These are phyloP conservation scores for Rhineura floridana DNA, from an alignment of 2,113 vertebrate genomes.

Conservation along the genomic window DNA sequence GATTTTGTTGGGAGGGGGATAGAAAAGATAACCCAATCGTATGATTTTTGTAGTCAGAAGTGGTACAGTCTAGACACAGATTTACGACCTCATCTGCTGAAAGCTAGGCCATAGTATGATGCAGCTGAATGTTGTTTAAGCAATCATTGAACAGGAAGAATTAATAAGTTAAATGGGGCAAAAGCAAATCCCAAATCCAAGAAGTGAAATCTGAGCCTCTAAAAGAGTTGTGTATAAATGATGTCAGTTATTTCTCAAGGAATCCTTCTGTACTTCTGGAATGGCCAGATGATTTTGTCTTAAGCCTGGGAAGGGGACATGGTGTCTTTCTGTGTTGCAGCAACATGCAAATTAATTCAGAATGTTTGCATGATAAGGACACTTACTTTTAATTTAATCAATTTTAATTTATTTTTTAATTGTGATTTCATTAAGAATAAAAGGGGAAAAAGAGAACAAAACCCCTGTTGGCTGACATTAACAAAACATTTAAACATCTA, in stretches of 20 bases:
- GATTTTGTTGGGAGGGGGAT: too few relatives aligned
- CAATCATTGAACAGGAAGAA: background rate
- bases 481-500: too few relatives aligned
- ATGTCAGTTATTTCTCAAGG: slow-evolving; percentile 23
- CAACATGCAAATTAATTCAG: slow-evolving; percentile 40
- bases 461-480: too few relatives aligned
- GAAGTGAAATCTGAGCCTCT: background rate
- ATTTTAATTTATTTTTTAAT: too few relatives aligned
- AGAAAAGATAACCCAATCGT: too few relatives aligned
- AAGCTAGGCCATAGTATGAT: background rate
- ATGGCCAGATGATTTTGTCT: slow-evolving; percentile 37
- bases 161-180: background rate
- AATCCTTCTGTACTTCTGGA: slow-evolving; percentile 42
- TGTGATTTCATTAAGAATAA: too few relatives aligned
- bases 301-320: background rate
- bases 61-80: too few relatives aligned
- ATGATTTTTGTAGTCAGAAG: too few relatives aligned
- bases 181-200: background rate
- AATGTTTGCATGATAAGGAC: too few relatives aligned
- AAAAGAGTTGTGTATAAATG: background rate
- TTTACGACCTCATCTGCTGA: too few relatives aligned
- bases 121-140: background rate
- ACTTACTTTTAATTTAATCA: too few relatives aligned
- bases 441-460: too few relatives aligned
- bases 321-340: slow-evolving; percentile 22